Conservation (phyloP, 2,888 invertebrate genomes). For the Eupeodes luniger region DNA sequence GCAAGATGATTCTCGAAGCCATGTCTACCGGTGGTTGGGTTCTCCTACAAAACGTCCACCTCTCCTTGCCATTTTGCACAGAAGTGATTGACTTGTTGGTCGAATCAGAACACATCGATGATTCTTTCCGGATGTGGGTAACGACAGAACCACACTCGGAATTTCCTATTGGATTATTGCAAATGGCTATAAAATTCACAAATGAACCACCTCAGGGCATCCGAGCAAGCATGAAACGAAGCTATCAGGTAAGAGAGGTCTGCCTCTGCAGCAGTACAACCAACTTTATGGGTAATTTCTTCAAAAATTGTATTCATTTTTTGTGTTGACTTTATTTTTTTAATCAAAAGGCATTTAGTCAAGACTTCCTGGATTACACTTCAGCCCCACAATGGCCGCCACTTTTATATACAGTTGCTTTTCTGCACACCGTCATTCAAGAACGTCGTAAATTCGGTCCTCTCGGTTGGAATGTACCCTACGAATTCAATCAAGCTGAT, state of each 20-base stretch:
- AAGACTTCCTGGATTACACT: slow-evolving; percentile 96
- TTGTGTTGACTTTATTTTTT: neutral
- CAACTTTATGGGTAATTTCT: slow-evolving; percentile 29
- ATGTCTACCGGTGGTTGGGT: slow-evolving; percentile 96
- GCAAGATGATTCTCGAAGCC: slow-evolving; percentile 91
- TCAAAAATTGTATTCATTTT: slow-evolving; percentile 8
- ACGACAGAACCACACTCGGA: slow-evolving; percentile 97
- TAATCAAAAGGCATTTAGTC: slow-evolving; percentile 84
- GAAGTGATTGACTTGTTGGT: slow-evolving; percentile 95
- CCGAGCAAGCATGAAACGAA: slow-evolving; percentile 95
- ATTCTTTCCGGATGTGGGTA: slow-evolving; percentile 95
- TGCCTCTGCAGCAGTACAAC: no score
- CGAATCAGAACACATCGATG: slow-evolving; percentile 92
- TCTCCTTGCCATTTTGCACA: slow-evolving; percentile 96
- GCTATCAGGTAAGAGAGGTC: slow-evolving; percentile 88
- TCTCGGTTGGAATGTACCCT: slow-evolving; percentile 98
- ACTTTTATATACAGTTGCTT: slow-evolving; percentile 95
- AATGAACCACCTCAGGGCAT: slow-evolving; percentile 99
- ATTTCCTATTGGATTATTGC: slow-evolving; percentile 94
- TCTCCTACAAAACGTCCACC: slow-evolving; percentile 96
- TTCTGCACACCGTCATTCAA: slow-evolving; percentile 97
- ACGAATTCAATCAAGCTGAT: slow-evolving; percentile 97
- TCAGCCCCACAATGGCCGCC: slow-evolving; percentile 97
- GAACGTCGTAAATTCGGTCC: slow-evolving; percentile 98
- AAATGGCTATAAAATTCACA: slow-evolving; percentile 98